phyloP scores from a whole-genome alignment of 1,140 invertebrate species.

The Aphaenogaster ashmeadi region DNA sequence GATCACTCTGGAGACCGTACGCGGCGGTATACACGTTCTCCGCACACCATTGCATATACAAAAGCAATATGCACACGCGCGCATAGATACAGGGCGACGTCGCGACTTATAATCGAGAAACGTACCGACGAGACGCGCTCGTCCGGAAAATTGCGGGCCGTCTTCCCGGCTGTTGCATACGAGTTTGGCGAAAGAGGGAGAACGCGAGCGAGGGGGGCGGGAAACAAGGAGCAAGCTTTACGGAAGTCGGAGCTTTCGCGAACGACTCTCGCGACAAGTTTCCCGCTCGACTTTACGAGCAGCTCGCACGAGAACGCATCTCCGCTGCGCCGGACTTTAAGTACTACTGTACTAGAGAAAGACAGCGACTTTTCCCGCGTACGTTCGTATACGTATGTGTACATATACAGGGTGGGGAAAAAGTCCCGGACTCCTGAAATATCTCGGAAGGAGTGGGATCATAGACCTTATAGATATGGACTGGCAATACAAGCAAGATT shows the following conservation, averaged over 20 bases:
- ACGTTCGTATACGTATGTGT: neutral
- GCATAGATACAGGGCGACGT: conserved; percentile 12
- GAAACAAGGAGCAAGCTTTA: neutral
- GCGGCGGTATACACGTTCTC: too few relatives aligned
- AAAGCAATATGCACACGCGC: neutral
- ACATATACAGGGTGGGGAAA: neutral
- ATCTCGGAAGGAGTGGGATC: too few relatives aligned
- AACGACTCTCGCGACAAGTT: conserved; percentile 70
- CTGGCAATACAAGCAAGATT: too few relatives aligned
- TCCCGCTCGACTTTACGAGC: conserved; percentile 53
- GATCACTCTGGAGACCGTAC: conserved; percentile 34
- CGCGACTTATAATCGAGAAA: conserved; percentile 66
- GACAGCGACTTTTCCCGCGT: conserved; percentile 16
- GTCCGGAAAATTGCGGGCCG: conserved; percentile 66
- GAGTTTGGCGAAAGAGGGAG: neutral
- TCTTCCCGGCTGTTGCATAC: conserved; percentile 22
- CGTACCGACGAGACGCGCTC: conserved; percentile 35
- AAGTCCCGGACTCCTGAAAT: too few relatives aligned
- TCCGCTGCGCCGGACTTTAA: conserved; percentile 11
- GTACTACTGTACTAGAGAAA: neutral
- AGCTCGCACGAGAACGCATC: conserved; percentile 20
- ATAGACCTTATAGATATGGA: too few relatives aligned
- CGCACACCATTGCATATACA: neutral
- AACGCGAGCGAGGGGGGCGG: neutral
- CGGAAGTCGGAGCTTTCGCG: conserved; percentile 32